phyloP scores from a whole-genome alignment of 2,888 invertebrate genomes.

The Dromius quadrimaculatus region DNA sequence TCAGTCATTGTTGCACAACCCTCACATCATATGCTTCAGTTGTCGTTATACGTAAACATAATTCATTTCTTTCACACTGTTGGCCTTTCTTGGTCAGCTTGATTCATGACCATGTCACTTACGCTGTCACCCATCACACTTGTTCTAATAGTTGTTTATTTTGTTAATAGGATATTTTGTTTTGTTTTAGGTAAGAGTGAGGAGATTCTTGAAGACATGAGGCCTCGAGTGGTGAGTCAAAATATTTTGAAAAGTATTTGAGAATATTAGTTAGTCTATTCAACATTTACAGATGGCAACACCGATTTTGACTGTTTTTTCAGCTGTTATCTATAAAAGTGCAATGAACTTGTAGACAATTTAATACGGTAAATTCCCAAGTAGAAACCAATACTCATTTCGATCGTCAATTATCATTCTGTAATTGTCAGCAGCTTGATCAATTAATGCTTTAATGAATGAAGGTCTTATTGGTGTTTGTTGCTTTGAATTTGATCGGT shows the following conservation, averaged over 20 bases:
- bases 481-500: too few species aligned
- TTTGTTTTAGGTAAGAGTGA: slow-evolving; percentile 26
- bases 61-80: slow-evolving; percentile 12
- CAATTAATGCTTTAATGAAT: too few species aligned
- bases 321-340: too few species aligned
- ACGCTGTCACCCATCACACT: background rate
- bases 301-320: too few species aligned
- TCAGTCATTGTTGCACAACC: background rate
- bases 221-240: background rate
- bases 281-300: too few species aligned
- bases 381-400: too few species aligned
- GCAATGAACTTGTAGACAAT: too few species aligned
- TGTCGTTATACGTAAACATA: background rate
- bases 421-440: too few species aligned
- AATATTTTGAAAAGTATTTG: background rate
- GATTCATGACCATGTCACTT: slow-evolving; percentile 23
- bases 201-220: background rate
- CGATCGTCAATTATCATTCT: too few species aligned
- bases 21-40: slow-evolving; percentile 12
- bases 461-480: too few species aligned
- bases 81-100: background rate
- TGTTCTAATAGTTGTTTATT: background rate
- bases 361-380: too few species aligned
- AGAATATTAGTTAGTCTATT: too few species aligned
- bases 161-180: slow-evolving; percentile 1